These are phyloP conservation scores for Macquaria australasica DNA, from an alignment of 2,113 vertebrate species.

Conservation along the genomic window DNA sequence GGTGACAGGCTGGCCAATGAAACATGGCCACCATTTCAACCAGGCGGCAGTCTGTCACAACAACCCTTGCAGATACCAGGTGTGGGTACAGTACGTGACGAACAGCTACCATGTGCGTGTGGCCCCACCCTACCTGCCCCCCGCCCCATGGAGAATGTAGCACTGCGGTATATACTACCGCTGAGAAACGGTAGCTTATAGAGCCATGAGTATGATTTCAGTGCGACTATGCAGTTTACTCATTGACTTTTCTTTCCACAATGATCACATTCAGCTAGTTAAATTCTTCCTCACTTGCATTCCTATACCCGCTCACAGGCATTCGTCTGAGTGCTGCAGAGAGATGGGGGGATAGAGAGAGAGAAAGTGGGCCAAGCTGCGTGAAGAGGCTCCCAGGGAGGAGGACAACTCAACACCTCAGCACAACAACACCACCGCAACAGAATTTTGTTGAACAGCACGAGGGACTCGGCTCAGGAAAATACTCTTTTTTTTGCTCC, in stretches of 20 bases:
- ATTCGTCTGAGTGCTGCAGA: constrained; percentile 58
- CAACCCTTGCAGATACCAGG: constrained; percentile 30
- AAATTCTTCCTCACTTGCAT: constrained; percentile 17
- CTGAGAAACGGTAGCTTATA: not conserved
- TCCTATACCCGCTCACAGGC: constrained; percentile 22
- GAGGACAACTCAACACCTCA: constrained; percentile 56
- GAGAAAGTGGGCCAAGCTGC: constrained; percentile 67
- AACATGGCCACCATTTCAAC: constrained; percentile 70
- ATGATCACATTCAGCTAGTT: constrained; percentile 29
- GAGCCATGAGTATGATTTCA: not conserved
- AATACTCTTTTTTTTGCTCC: not conserved
- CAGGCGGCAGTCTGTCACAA: constrained; percentile 50
- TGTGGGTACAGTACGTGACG: not conserved
- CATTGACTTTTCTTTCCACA: not conserved
- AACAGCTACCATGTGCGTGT: not conserved
- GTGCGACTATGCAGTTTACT: not conserved
- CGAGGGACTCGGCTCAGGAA: constrained; percentile 5
- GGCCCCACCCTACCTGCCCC: constrained; percentile 18
- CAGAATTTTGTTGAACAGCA: constrained; percentile 11
- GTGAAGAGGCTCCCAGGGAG: constrained; percentile 46
- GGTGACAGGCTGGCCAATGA: constrained; percentile 63
- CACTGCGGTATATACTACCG: not conserved
- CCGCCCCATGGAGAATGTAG: not conserved
- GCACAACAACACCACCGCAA: constrained; percentile 53
- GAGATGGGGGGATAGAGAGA: constrained; percentile 17